Conservation (phyloP, 2,113 vertebrate species). For the Ploceus nigricollis region DNA sequence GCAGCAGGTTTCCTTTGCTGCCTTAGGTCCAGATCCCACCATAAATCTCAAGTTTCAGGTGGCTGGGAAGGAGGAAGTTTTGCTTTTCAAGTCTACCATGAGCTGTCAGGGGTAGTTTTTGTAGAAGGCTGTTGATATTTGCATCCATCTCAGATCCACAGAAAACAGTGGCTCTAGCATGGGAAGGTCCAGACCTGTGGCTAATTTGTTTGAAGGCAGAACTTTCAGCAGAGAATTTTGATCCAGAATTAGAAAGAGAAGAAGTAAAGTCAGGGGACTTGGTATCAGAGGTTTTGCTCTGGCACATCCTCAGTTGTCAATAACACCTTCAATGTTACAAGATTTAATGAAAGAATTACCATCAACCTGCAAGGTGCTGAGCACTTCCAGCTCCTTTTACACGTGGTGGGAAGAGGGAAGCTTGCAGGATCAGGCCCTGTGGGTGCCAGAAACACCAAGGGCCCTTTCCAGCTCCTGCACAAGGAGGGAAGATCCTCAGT, state of each 20-base stretch:
- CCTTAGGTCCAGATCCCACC: neutral
- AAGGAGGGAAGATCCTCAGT: neutral
- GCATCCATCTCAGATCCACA: neutral
- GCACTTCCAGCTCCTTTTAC: neutral
- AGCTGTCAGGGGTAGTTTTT: neutral
- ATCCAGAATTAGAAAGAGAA: neutral
- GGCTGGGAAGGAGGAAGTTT: neutral
- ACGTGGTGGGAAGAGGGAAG: neutral
- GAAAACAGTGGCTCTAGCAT: neutral
- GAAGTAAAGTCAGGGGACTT: neutral
- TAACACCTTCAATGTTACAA: neutral
- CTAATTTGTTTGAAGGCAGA: neutral
- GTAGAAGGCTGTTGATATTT: neutral
- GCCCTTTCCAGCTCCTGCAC: neutral
- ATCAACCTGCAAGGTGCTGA: neutral
- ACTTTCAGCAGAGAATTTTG: neutral
- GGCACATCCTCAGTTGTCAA: neutral
- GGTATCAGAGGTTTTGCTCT: neutral
- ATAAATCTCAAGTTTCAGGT: constrained; percentile 31
- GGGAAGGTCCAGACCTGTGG: neutral
- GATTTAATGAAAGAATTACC: neutral
- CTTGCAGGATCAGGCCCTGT: neutral
- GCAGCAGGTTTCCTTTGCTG: neutral
- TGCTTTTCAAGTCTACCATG: neutral
- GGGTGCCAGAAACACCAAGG: neutral